Evolutionary conservation across 2,888 invertebrate genomes (phyloP), one percentile per base, ranked within the genome.

Genomic region (Cremastobaeus sp.): DNA sequence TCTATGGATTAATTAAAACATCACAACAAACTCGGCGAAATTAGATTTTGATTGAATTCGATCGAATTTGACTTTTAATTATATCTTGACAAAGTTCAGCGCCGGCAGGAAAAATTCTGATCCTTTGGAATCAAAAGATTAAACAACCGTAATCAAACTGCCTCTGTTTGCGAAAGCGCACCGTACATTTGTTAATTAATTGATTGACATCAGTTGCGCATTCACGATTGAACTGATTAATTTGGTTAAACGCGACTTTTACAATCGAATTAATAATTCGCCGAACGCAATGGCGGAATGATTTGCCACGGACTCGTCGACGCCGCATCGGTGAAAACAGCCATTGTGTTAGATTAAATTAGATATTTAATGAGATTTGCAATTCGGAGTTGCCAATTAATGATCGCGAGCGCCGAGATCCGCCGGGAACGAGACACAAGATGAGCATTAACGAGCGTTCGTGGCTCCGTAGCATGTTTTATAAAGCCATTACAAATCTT

Each of bases 401-500:
- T 32, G 60, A 41, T 41, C 39, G 12, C 37, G 14, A 39, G 8
- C 43, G 18, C 12, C 32, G 20, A 9, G 12, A 30, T 54, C 30
- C 11, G 35, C 25, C 3, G 8, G 30, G 1, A 15, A 25, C 21
- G 21, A 35, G n/a, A 18, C 15, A 25, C 20, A 28, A 20, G 37
- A 18, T 3, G 30, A 20, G 17, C 48, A 32, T 34, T 81, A 84
- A 83, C 82, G 82, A 84, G 79, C 76, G 75, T 71, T 54, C 68
- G 75, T 75, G 60, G 70, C 76, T 76, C 71, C 50, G 71, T 71
- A 54, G 75, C 78, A 68, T 80, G 81, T 82, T 82, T 82, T 84
- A 83, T 84, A 82, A 82, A 85, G 82, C 80, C 80, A 83, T 86
- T 84, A 84, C 81, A 75, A 78, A 72, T 74, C 76, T 69, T 75